Evolutionary conservation across 2,888 invertebrate species (phyloP), one percentile per base, ranked within the genome.

Genomic region (Macrophya alboannulata): DNA sequence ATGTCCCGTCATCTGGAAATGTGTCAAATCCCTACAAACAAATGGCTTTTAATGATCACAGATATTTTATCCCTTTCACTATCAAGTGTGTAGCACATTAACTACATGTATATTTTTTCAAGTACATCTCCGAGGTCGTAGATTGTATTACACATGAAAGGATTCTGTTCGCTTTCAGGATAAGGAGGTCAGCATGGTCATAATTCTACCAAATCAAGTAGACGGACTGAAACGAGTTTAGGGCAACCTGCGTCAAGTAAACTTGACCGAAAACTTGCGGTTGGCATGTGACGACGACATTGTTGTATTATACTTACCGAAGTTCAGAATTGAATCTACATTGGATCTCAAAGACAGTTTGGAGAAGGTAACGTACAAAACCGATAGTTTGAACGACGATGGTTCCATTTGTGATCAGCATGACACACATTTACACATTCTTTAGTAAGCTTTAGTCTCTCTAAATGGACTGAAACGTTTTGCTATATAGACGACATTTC

Each of bases 281-380:
- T 40, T 21, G 6, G 0, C 40, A 9, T 89, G 87, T 48, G 86
- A 89, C 0, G 92, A 93, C 0, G 95, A 96, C 91, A 96, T 97
- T 6, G 94, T 95, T 76, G 95, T 97, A 1, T 94, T 95, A 1
- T 94, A 95, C 40, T 92, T 97, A 79, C 97, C 97, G 4, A 97
- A 96, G 92, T 97, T 98, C 92, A 96, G 96, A 92, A 95, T 97
- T 81, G 97, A 97, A 93, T 95, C 95, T 21, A 95, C 95, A 87
- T 95, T 96, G 48, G 95, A 96, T 88, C 93, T 97, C 85, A 94
- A 94, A 12, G 94, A 94, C 0, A 90, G 95, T 15, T 92, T 97
- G 84, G 93, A 94, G 51, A 95, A 96, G 94, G 97, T 97, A 94
- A 93, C 90, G 90, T 12, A 48, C 1, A 12, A 48, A 12, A 48